Evolutionary conservation across 2,113 vertebrate species (phyloP).

Genomic region (Alaudala cheleensis): DNA sequence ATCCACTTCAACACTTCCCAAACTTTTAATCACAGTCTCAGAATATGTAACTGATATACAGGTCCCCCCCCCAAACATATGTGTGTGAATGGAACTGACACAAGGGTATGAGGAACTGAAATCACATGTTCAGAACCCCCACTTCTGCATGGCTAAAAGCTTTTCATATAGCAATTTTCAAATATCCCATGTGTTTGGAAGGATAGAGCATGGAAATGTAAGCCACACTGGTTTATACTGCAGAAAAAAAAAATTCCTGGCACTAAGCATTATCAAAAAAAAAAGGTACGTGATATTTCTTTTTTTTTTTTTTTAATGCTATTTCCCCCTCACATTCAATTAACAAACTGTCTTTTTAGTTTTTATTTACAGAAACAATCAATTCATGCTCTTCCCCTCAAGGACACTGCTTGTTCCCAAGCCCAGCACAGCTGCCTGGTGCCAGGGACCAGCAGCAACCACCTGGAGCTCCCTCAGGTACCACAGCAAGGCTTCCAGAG

Average conservation of each 20-base stretch:
- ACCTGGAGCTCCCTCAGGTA: background rate
- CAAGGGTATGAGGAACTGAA: background rate
- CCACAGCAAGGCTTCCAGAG: background rate
- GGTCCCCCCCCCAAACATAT: fast-evolving
- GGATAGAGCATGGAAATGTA: background rate
- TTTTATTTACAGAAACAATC: background rate
- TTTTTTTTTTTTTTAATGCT: background rate
- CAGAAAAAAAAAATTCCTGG: background rate
- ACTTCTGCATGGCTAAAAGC: background rate
- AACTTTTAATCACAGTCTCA: background rate
- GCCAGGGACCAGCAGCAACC: background rate
- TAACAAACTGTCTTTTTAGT: background rate
- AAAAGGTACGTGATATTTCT: fast-evolving
- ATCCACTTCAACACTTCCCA: background rate
- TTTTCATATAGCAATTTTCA: background rate
- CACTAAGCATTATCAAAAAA: background rate
- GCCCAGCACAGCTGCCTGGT: background rate
- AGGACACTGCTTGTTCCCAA: background rate
- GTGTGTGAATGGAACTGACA: background rate
- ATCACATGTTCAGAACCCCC: background rate
- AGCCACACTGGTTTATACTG: background rate
- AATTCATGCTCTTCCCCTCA: background rate
- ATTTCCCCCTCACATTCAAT: background rate
- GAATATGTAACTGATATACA: background rate
- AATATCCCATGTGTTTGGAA: background rate